Evolutionary conservation across 2,888 invertebrate species (phyloP).

Genomic region (Hypselothyrea guttata): DNA sequence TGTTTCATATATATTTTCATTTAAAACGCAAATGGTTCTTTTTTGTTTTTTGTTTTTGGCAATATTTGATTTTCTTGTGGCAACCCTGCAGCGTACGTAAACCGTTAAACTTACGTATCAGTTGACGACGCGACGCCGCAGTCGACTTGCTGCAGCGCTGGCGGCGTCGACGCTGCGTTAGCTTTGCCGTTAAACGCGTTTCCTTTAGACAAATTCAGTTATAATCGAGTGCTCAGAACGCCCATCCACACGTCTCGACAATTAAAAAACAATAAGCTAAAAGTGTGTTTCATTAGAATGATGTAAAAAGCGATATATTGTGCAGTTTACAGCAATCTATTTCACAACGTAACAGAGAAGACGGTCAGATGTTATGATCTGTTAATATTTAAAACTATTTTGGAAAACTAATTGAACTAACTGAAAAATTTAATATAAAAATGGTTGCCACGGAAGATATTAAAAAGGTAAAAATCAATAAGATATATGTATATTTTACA

Average conservation of each 20-base stretch:
- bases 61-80: too few relatives aligned
- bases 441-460: constrained; percentile 59
- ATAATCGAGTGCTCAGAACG: constrained; percentile 62
- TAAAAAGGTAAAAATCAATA: constrained; percentile 46
- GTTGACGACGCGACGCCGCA: constrained; percentile 28
- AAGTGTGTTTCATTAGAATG: not conserved
- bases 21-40: too few relatives aligned
- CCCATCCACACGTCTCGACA: constrained; percentile 53
- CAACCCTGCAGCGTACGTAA: too few relatives aligned
- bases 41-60: too few relatives aligned
- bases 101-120: too few relatives aligned
- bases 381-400: constrained; percentile 9
- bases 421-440: not conserved
- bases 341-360: too few relatives aligned
- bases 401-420: not conserved
- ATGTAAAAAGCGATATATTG: not conserved
- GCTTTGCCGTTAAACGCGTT: constrained; percentile 61
- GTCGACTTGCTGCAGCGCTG: constrained; percentile 14
- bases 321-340: too few relatives aligned
- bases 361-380: not conserved
- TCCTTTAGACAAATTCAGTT: constrained; percentile 77
- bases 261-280: constrained; percentile 22
- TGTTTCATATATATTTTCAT: too few relatives aligned
- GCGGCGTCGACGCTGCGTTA: constrained; percentile 35
- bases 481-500: not conserved